A percentile compares a stretch with the other conserved stretches of the same genome.
Conservation (phyloP, 2,888 invertebrate species). For the Gibbula magus region DNA sequence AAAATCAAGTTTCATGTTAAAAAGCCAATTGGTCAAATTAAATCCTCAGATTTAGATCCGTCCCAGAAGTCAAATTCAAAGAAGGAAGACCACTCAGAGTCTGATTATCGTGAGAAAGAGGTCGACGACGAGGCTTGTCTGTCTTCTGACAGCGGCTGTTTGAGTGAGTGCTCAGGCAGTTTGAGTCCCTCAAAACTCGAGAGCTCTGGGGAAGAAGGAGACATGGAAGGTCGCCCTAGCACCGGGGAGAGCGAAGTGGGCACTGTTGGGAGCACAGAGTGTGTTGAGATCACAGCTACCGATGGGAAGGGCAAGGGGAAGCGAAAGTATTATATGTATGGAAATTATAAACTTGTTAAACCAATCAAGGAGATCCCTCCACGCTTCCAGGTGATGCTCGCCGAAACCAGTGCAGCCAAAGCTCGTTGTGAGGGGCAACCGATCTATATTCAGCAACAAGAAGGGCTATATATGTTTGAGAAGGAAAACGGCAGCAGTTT, state of each 20-base stretch:
- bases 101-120: slow-evolving; percentile 13
- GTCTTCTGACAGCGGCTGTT: slow-evolving; percentile 39
- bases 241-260: slow-evolving; percentile 13
- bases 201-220: not conserved
- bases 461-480: slow-evolving; percentile 17
- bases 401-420: slow-evolving; percentile 61
- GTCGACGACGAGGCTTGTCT: slow-evolving; percentile 24
- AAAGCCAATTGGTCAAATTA: not conserved
- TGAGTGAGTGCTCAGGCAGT: slow-evolving; percentile 38
- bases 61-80: not conserved
- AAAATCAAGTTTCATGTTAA: slow-evolving; percentile 15
- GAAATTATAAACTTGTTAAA: slow-evolving; percentile 66
- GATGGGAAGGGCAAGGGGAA: slow-evolving; percentile 46
- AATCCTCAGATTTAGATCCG: not conserved
- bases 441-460: slow-evolving; percentile 54
- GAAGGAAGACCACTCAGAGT: slow-evolving; percentile 5
- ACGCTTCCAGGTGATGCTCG: slow-evolving; percentile 64
- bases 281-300: not conserved
- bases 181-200: slow-evolving; percentile 17
- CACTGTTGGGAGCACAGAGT: slow-evolving; percentile 11
- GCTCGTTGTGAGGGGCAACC: slow-evolving; percentile 68
- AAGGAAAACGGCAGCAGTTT: slow-evolving; percentile 19
- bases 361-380: slow-evolving; percentile 72
- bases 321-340: slow-evolving; percentile 68
- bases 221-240: slow-evolving; percentile 20